These are phyloP conservation scores for Hypena proboscidalis DNA, from an alignment of 2,888 invertebrate genomes.

Conservation along the genomic window DNA sequence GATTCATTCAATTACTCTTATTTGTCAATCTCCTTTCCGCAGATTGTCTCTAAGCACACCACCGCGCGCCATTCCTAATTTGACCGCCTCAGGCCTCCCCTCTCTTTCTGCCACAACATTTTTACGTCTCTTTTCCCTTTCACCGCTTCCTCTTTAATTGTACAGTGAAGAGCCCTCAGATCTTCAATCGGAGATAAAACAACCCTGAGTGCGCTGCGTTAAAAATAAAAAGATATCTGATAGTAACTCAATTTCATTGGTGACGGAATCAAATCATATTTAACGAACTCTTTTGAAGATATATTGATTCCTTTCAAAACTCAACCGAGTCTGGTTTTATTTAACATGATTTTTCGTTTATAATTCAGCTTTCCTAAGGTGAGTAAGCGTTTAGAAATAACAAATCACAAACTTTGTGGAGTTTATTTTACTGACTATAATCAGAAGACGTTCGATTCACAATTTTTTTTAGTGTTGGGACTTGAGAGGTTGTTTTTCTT, in stretches of 20 bases:
- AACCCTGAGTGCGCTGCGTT: slow-evolving; percentile 21
- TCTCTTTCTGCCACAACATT: slow-evolving; percentile 23
- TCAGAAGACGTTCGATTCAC: too few species aligned
- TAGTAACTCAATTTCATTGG: not conserved
- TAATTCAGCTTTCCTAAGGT: too few species aligned
- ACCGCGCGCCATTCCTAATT: slow-evolving; percentile 35
- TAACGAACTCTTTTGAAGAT: too few species aligned
- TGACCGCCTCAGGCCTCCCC: slow-evolving; percentile 22
- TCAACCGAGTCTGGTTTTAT: too few species aligned
- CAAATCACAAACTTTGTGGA: too few species aligned
- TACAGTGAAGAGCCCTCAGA: slow-evolving; percentile 29
- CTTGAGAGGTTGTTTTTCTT: too few species aligned
- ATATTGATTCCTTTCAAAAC: too few species aligned
- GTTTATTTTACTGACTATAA: too few species aligned
- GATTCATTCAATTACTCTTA: slow-evolving; percentile 42
- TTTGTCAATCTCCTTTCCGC: slow-evolving; percentile 42
- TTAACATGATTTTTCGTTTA: too few species aligned
- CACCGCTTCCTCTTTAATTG: slow-evolving; percentile 37
- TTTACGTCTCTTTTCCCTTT: slow-evolving; percentile 24
- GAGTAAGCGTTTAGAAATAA: too few species aligned
- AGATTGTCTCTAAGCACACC: slow-evolving; percentile 37
- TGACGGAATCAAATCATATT: not conserved
- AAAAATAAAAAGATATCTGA: slow-evolving; percentile 23
- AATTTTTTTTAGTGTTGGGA: too few species aligned
- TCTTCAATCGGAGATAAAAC: slow-evolving; percentile 35